These are phyloP conservation scores for Bos indicus DNA, from an alignment of 2,113 vertebrate genomes.

Conservation along the genomic window DNA sequence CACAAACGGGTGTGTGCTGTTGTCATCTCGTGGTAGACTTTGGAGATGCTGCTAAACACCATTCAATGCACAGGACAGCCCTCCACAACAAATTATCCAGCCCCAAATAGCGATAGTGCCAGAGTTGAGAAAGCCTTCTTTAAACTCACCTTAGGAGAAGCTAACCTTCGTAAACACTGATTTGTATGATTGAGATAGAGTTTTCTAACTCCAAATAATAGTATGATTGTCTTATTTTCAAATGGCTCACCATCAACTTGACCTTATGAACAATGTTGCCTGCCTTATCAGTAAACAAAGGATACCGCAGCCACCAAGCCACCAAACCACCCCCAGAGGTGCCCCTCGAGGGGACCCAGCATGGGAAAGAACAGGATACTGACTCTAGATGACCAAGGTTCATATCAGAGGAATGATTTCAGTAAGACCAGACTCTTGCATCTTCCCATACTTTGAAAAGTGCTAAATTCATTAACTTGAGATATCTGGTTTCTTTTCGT, in stretches of 20 bases:
- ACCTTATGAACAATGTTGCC: background rate
- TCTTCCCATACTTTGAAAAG: background rate
- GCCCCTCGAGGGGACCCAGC: background rate
- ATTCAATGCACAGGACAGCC: accelerated
- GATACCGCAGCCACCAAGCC: background rate
- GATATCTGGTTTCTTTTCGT: background rate
- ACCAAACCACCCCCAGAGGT: background rate
- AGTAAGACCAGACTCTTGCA: background rate
- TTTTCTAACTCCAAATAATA: background rate
- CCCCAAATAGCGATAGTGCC: background rate
- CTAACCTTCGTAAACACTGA: background rate
- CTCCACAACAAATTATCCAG: background rate
- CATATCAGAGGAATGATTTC: background rate
- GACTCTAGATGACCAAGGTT: background rate
- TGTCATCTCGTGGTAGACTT: background rate
- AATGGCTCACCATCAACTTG: background rate
- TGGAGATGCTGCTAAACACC: background rate
- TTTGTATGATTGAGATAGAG: background rate
- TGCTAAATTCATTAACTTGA: background rate
- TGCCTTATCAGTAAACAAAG: background rate
- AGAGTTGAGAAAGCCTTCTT: background rate
- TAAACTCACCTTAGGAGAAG: background rate
- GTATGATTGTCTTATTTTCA: background rate
- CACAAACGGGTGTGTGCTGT: background rate
- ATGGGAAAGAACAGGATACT: background rate